Percentiles rank a stretch among this genome's conserved stretches.
Evolutionary conservation across 2,888 invertebrate species (phyloP).

Genomic region (Teleogryllus oceanicus): DNA sequence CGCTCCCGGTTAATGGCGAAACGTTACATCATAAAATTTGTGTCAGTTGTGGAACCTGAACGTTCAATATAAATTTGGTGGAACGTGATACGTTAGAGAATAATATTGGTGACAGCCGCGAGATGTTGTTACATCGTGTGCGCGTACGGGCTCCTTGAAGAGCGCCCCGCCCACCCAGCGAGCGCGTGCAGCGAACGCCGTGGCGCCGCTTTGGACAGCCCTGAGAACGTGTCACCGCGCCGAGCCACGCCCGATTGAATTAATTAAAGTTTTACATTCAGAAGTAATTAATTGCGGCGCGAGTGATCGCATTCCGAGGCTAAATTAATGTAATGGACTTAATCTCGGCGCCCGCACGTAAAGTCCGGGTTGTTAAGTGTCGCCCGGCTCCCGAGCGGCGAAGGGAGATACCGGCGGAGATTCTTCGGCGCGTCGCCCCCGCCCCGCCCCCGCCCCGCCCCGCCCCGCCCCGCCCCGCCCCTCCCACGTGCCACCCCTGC

Average conservation of each 20-base stretch:
- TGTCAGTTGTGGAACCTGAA: no score
- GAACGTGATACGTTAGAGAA: no score
- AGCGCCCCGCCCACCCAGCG: no score
- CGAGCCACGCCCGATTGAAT: constrained; percentile 7
- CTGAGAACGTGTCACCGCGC: background rate
- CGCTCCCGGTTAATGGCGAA: no score
- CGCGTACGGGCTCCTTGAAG: no score
- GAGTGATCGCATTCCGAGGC: constrained; percentile 18
- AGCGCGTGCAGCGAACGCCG: no score
- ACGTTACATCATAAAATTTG: no score
- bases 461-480: background rate
- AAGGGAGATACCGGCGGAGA: background rate
- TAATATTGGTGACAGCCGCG: no score
- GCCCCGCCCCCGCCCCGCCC: background rate
- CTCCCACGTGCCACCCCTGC: background rate
- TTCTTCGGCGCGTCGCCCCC: background rate
- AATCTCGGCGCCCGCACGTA: constrained; percentile 18
- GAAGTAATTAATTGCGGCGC: constrained; percentile 18
- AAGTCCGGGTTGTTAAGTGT: constrained; percentile 18
- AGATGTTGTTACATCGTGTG: no score
- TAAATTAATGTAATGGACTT: constrained; percentile 18
- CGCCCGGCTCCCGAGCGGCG: background rate
- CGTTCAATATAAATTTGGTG: no score
- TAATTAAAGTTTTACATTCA: constrained; percentile 18
- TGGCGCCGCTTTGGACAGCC: background rate